Base-by-base conservation (phyloP, 2,113 vertebrate species). In the Bujurquina vittata region DNA sequence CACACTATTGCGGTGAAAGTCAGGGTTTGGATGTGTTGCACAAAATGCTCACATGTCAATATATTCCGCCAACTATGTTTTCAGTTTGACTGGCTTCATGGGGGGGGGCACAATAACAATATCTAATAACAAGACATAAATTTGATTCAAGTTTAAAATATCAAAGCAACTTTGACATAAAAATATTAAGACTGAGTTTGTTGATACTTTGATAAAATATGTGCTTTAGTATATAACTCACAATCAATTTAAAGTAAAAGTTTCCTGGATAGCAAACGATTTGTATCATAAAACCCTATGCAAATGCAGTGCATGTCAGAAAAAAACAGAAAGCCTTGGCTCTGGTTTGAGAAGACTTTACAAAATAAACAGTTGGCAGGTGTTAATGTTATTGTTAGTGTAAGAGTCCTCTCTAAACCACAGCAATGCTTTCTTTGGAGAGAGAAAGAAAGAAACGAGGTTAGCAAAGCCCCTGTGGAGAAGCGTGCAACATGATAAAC, bases 51-150 rank as follows among this genome's bases (percentile, higher is more conserved):
- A 94, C 89, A 91, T 94, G 93, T 89, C 73, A 93, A 91, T 92
- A 93, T 94, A 93, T 94, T 89, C 88, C 88, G 83, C 93, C 94
- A 89, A 93, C 92, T 22, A 75, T 83, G 81, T 91, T 95, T 93
- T 95, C 93, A 82, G 77, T 95, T 87, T 94, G 92, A 95, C 93
- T 95, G 73, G 83, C 55, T 88, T 91, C 80, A 77, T 75, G 52
- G 87, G 40, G 31, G 3, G 20, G 80, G 55, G 61, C 76, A 75
- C 58, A 79, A 89, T 81, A 86, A 87, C 81, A 88, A 92, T 91
- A 91, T 88, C 75, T 77, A 85, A 81, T 73, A 82, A 63, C 75
- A 77, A 77, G 35, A 55, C 29, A 77, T 22, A 20, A 60, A 88
- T 74, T 56, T 79, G 26, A 75, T 65, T 80, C 49, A n/a, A 84